Percentiles rank a stretch among this genome's conserved stretches.
Conservation (phyloP, 1,140 invertebrate genomes). For the Macrocentrus cingulum region DNA sequence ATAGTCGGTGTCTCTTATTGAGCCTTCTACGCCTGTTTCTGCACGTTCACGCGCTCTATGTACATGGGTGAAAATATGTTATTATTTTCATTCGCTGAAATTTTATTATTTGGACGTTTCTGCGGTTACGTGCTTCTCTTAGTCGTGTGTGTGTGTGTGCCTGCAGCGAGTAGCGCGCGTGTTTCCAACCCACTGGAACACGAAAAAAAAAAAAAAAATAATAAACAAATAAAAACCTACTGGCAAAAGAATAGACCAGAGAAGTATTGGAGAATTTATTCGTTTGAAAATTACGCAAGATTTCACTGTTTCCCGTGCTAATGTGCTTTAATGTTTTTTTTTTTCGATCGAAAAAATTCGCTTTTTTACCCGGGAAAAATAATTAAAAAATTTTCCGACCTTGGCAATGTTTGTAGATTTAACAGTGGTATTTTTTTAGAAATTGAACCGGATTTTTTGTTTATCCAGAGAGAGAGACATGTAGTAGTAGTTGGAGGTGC, state of each 20-base stretch:
- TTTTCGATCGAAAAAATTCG: neutral
- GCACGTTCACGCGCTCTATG: neutral
- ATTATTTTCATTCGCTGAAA: slow-evolving; percentile 24
- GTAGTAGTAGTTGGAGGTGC: neutral
- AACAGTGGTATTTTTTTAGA: too few species aligned
- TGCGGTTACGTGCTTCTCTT: slow-evolving; percentile 21
- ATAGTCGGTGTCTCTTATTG: neutral
- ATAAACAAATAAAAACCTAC: too few species aligned
- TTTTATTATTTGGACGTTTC: slow-evolving; percentile 28
- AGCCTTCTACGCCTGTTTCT: neutral
- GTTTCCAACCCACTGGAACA: slow-evolving; percentile 18
- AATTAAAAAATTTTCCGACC: neutral
- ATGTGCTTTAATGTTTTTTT: neutral
- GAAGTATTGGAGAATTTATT: slow-evolving; percentile 2
- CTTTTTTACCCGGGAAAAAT: neutral
- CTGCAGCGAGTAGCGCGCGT: slow-evolving; percentile 4
- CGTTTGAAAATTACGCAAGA: slow-evolving; percentile 17
- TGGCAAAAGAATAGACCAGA: slow-evolving; percentile 7
- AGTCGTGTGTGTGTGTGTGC: neutral
- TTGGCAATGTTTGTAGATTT: too few species aligned
- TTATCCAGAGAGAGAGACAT: neutral
- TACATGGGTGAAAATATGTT: slow-evolving; percentile 12
- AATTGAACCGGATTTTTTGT: too few species aligned
- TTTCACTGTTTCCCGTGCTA: slow-evolving; percentile 4
- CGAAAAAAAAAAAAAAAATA: slow-evolving; percentile 12